Base-by-base conservation (phyloP, 2,113 vertebrate genomes). In the Centropristis striata region DNA sequence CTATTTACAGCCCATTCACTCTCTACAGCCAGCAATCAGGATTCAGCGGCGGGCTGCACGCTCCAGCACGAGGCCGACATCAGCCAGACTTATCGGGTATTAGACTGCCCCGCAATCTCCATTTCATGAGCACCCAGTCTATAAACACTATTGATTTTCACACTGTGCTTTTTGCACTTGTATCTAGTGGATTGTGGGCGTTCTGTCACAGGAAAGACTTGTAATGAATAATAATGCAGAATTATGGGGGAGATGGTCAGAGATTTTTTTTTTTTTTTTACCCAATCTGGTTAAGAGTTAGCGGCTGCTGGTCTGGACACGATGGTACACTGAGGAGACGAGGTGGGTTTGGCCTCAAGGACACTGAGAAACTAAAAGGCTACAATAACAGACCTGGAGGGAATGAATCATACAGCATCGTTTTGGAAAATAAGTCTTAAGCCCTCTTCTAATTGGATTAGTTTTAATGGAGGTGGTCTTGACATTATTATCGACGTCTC, bases 61-160 rank as follows among this genome's bases (percentile, higher is more conserved):
- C 75, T 83, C 4, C 64, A 57, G 81, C 83, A 72, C 42, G 27
- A 57, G 67, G 80, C 89, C 78, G 70, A 91, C 70, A 77, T 78
- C 82, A 83, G 78, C 75, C 68, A 78, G 80, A 89, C 80, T 81
- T 89, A 91, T 87, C 60, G n/a, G 83, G 81, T 86, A 84, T 90
- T 90, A 89, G 76, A 78, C 64, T 63, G 76, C 71, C 27, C 72
- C 51, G 81, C 81, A 92, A 94, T 90, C 88, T 90, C 90, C 83
- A 86, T 92, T 91, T 94, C 86, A 92, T 87, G 88, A 90, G 86
- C 89, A 84, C 54, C 78, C 59, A 86, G 80, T 92, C 91, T 89
- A 88, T 92, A 93, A 94, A 87, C 90, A 91, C 83, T 90, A 94
- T 94, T 92, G 92, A 93, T 94, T 93, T 93, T 90, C 86, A 88